Evolutionary conservation across 2,888 invertebrate genomes (phyloP), one percentile per base, ranked within the genome.

Genomic region (Ophion slaviceki): DNA sequence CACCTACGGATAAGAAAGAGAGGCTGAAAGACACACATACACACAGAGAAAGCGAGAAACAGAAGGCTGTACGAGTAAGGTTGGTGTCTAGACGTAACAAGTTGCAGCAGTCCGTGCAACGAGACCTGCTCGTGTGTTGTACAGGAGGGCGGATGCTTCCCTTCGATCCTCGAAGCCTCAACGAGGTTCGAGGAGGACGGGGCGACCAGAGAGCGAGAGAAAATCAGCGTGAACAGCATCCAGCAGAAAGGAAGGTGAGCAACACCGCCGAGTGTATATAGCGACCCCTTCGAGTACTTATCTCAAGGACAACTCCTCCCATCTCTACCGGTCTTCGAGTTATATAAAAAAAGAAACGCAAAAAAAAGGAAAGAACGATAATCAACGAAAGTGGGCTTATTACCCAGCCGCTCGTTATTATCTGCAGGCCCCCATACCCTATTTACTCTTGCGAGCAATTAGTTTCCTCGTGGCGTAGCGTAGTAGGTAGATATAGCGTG

Each of bases 371-470:
- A 86, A 87, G 81, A 84, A 87, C 85, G 80, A 86, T 88, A 88
- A 88, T 88, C 88, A 88, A 88, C 88, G 88, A 88, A 88, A 88
- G 88, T 88, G 88, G 88, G 81, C 88, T 88, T 88, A 88, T 88
- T 88, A 88, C 81, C 81, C 82, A 85, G 82, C 86, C 86, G 84
- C 88, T 88, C 88, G 88, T 88, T 87, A 88, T 88, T 88, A 88
- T 86, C 87, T 81, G 86, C 87, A 84, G 86, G 85, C 88, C 47
- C 47, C 47, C 74, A 86, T 86, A 88, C 86, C 88, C 87, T 88
- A 87, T 87, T 88, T 88, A 88, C 88, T 87, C 88, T 88, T 86
- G 80, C 76, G 84, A 87, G 88, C 88, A 88, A 88, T 88, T 88
- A 88, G 88, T 86, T 88, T 87, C 85, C 82, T 79, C 84, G 75